phyloP scores from a whole-genome alignment of 2,888 invertebrate genomes.

The Acanthosoma haemorrhoidale region DNA sequence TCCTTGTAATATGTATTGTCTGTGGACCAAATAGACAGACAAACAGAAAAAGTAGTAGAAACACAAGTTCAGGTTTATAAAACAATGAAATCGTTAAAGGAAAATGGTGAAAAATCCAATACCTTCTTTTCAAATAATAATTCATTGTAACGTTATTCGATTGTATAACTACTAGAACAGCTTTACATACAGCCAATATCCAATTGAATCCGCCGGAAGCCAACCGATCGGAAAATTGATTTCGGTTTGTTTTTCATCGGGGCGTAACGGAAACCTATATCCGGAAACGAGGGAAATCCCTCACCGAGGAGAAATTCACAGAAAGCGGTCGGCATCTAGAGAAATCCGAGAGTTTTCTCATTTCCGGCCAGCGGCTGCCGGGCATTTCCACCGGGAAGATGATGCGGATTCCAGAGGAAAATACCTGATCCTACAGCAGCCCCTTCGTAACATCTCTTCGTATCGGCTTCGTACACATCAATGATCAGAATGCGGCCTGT shows the following conservation, averaged over 20 bases:
- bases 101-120: too few species aligned
- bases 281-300: not conserved
- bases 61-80: too few species aligned
- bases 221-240: not conserved
- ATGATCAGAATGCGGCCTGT: not conserved
- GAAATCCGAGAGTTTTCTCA: slow-evolving; percentile 1
- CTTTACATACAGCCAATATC: too few species aligned
- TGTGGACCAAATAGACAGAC: too few species aligned
- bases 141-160: too few species aligned
- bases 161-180: too few species aligned
- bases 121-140: too few species aligned
- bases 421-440: not conserved
- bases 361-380: not conserved
- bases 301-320: not conserved
- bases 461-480: not conserved
- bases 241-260: not conserved
- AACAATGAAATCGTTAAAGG: too few species aligned
- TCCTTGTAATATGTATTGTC: too few species aligned
- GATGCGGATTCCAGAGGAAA: not conserved
- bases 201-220: too few species aligned
- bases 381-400: too few species aligned
- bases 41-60: too few species aligned
- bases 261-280: not conserved
- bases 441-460: not conserved
- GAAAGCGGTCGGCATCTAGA: not conserved